A percentile compares a stretch with the other conserved stretches of the same genome.
phyloP scores from a whole-genome alignment of 1,140 invertebrate genomes.

The Temnothorax curvispinosus region DNA sequence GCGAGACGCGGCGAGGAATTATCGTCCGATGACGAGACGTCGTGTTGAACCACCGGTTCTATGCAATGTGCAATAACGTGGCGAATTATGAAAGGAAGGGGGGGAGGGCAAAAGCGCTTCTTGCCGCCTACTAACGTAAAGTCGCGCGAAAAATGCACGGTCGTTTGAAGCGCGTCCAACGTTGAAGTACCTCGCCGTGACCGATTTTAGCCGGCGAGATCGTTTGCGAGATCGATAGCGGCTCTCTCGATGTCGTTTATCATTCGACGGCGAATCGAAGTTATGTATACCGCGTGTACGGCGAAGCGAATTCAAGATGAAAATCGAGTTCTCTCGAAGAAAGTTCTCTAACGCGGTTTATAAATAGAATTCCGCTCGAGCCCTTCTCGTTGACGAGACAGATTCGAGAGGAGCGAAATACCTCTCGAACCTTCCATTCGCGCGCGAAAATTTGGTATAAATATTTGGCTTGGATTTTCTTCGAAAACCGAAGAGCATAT shows the following conservation, averaged over 20 bases:
- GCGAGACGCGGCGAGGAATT: slow-evolving; percentile 31
- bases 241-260: slow-evolving; percentile 9
- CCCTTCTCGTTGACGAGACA: not conserved
- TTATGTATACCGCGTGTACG: not conserved
- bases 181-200: not conserved
- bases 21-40: slow-evolving; percentile 49
- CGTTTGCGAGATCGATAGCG: not conserved
- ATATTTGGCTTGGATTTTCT: not conserved
- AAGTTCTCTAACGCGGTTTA: not conserved
- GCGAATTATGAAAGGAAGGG: slow-evolving; percentile 66
- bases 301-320: not conserved
- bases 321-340: not conserved
- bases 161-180: not conserved
- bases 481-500: not conserved
- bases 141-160: slow-evolving; percentile 34
- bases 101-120: slow-evolving; percentile 15
- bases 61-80: slow-evolving; percentile 57
- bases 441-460: not conserved
- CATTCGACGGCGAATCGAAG: not conserved
- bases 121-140: slow-evolving; percentile 49
- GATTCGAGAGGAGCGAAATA: not conserved
- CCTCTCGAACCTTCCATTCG: not conserved
- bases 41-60: slow-evolving; percentile 29
- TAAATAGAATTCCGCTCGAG: slow-evolving; percentile 7
- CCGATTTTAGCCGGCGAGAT: not conserved